Percentiles rank a stretch among this genome's conserved stretches.
These are phyloP conservation scores for Aphaenogaster ashmeadi DNA, from an alignment of 1,140 invertebrate species.

Conservation along the genomic window DNA sequence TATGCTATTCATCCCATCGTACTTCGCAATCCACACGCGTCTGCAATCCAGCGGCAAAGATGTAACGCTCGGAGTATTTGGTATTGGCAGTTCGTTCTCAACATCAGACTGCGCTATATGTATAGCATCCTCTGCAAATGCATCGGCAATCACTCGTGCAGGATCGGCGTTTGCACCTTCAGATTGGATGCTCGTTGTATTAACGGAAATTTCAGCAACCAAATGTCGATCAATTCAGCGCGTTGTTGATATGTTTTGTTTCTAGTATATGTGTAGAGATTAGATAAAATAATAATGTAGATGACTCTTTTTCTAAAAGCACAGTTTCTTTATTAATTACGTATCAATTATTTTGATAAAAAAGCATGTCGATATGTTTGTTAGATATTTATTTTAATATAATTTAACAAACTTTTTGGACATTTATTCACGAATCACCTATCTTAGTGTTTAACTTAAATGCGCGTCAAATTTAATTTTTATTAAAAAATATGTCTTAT, in stretches of 20 bases:
- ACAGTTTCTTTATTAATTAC: not conserved
- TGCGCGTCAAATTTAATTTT: not conserved
- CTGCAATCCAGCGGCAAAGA: slow-evolving; percentile 72
- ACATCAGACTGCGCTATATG: slow-evolving; percentile 67
- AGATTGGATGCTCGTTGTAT: slow-evolving; percentile 48
- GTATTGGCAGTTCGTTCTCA: slow-evolving; percentile 69
- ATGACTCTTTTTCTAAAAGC: not conserved
- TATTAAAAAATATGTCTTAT: not conserved
- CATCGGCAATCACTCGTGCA: slow-evolving; percentile 26
- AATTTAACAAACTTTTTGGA: not conserved
- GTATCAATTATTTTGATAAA: not conserved
- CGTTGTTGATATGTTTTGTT: not conserved
- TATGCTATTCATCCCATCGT: slow-evolving; percentile 57
- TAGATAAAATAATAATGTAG: slow-evolving; percentile 1
- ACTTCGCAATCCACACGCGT: slow-evolving; percentile 62
- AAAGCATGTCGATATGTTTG: too few species aligned
- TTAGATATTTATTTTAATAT: not conserved
- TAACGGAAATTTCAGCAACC: slow-evolving; percentile 43
- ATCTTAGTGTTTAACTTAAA: not conserved
- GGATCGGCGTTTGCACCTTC: slow-evolving; percentile 51
- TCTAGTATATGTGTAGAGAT: not conserved
- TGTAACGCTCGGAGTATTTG: slow-evolving; percentile 69
- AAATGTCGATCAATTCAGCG: not conserved
- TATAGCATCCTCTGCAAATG: slow-evolving; percentile 62
- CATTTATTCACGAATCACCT: not conserved